Evolutionary conservation across 2,888 invertebrate species (phyloP), one percentile per base, ranked within the genome.

Genomic region (Ophion ellenae): DNA sequence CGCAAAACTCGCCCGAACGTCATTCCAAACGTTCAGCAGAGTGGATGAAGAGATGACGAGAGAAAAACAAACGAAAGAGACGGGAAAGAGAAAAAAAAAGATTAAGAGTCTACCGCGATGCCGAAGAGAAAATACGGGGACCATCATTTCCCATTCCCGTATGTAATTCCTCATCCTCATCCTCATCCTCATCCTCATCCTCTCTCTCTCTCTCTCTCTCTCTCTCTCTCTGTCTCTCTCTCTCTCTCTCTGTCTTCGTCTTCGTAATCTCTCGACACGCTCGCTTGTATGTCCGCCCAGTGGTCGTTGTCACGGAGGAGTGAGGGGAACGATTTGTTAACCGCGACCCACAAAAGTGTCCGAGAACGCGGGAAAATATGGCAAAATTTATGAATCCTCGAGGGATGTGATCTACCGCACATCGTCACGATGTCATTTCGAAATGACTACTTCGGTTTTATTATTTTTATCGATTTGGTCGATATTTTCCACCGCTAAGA

Each of bases 261-360:
- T 53, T 9, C 57, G 63, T 73, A 71, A 77, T 83, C 66, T 75
- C 28, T 32, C 64, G 53, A 53, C 61, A 32, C 36, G 28, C 53
- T 70, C 69, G 36, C 17, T 40, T 28, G 78, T 36, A 71, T 53
- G n/a, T 67, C 28, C n/a, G 61, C 61, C 32, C 70, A n/a, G 24
- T 11, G 74, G 57, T 77, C 28, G 77, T 75, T 74, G 81, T 77
- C 63, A 74, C 61, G 69, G 57, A 28, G 32, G 71, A 80, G 47
- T 14, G 75, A 53, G 69, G 57, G 28, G 10, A 82, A 82, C 82
- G 75, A 85, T 85, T 85, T 83, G 85, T 83, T 76, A 80, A 82
- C 71, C 79, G 20, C 71, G 66, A 76, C 74, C 84, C 59, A 84
- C 73, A 78, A 71, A 64, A 79, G 59, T 66, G 69, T 78, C 40